A percentile compares a stretch with the other conserved stretches of the same genome.
These are phyloP conservation scores for Geophilus truncorum DNA, from an alignment of 2,888 invertebrate species.

Conservation along the genomic window DNA sequence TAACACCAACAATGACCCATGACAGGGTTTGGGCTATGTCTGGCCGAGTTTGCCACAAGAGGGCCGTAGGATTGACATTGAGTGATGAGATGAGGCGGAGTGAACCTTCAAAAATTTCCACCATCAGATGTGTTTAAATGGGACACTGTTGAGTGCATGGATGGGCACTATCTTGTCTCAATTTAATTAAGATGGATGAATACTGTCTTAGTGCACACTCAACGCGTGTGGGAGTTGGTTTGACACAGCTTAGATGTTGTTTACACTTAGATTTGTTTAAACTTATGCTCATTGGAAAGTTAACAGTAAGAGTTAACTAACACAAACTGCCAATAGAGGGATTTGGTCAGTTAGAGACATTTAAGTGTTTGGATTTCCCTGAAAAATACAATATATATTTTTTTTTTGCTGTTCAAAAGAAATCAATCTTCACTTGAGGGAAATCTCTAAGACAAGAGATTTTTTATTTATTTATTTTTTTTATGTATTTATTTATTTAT, in stretches of 20 bases:
- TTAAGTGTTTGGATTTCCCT: not conserved
- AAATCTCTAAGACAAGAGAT: not conserved
- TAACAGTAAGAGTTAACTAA: not conserved
- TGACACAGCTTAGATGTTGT: not conserved
- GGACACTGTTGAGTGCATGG: conserved; percentile 27
- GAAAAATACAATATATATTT: not conserved
- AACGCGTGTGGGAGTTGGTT: not conserved
- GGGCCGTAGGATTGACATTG: conserved; percentile 10
- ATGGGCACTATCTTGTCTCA: conserved; percentile 20
- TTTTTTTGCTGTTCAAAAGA: not conserved
- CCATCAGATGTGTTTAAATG: conserved; percentile 27
- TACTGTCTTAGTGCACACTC: conserved; percentile 7
- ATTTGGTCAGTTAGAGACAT: not conserved
- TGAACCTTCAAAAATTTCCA: conserved; percentile 11
- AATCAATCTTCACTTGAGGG: not conserved
- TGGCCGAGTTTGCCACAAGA: conserved; percentile 12
- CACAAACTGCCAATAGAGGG: not conserved
- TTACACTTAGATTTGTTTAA: not conserved
- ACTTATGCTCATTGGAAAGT: not conserved
- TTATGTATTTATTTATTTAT: not conserved
- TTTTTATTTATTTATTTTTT: not conserved
- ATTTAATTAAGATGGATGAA: conserved; percentile 27
- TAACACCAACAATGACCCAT: not conserved
- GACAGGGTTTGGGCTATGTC: not conserved
- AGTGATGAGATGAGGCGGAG: conserved; percentile 18